Conservation (phyloP, 2,113 vertebrate species). For the Tricholaema leucomelas region DNA sequence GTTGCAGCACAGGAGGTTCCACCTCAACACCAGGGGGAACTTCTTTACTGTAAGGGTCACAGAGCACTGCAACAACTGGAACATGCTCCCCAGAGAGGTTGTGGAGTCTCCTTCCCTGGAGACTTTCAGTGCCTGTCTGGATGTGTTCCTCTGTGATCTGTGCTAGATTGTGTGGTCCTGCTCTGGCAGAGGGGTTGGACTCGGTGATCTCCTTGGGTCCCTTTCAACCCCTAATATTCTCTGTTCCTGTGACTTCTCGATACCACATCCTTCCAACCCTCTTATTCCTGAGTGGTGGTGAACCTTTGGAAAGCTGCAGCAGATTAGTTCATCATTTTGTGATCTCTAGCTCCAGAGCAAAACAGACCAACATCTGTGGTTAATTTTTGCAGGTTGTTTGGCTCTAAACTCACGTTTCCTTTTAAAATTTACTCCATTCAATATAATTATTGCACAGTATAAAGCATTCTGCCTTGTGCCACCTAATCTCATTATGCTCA, state of each 20-base stretch:
- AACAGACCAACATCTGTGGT: neutral
- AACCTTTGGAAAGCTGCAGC: conserved; percentile 18
- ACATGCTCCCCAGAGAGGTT: too few species aligned
- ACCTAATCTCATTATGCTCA: neutral
- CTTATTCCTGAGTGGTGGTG: neutral
- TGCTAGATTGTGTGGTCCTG: too few species aligned
- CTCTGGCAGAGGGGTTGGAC: too few species aligned
- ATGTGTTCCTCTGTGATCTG: too few species aligned
- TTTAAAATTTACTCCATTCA: conserved; percentile 10
- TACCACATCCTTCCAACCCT: neutral
- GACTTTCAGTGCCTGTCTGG: too few species aligned
- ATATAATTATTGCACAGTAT: neutral
- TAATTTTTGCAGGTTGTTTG: conserved; percentile 15
- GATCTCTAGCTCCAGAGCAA: neutral
- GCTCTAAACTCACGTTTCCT: neutral
- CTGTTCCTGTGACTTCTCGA: neutral
- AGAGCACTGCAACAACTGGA: too few species aligned
- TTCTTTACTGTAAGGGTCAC: too few species aligned
- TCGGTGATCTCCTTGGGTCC: too few species aligned
- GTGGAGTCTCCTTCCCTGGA: too few species aligned
- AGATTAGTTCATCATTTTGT: neutral
- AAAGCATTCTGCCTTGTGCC: neutral
- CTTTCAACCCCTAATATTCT: too few species aligned
- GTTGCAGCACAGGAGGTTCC: too few species aligned
- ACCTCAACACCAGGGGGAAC: too few species aligned